Percentiles rank a stretch among this genome's conserved stretches.
phyloP scores from a whole-genome alignment of 2,888 invertebrate genomes.

The Acanthosepion lycidas region DNA sequence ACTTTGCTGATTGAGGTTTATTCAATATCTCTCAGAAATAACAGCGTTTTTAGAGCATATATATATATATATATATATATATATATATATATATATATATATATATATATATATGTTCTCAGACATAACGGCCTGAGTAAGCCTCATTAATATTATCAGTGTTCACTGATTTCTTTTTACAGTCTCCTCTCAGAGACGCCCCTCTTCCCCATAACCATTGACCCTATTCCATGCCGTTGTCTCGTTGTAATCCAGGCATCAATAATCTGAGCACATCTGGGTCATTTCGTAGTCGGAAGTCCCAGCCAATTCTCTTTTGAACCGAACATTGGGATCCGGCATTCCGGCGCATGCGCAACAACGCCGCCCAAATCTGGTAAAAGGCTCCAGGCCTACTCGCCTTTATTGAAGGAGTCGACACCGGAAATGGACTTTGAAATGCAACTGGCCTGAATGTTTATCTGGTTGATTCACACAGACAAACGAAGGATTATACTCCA shows the following conservation, averaged over 20 bases:
- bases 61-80: too few relatives aligned
- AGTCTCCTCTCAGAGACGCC: background rate
- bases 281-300: background rate
- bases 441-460: slow-evolving; percentile 7
- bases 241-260: background rate
- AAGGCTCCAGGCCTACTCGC: background rate
- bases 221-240: background rate
- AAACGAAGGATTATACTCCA: background rate
- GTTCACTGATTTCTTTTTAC: background rate
- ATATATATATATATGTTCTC: background rate
- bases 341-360: slow-evolving; percentile 33
- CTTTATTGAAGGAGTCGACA: background rate
- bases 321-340: background rate
- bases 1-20: too few relatives aligned
- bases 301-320: background rate
- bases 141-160: background rate
- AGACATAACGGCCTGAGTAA: background rate
- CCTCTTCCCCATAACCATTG: background rate
- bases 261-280: slow-evolving; percentile 20
- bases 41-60: too few relatives aligned
- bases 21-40: too few relatives aligned
- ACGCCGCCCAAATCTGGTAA: background rate
- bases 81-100: too few relatives aligned
- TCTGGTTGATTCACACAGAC: slow-evolving; percentile 11
- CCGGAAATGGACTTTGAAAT: slow-evolving; percentile 8